Evolutionary conservation across 1,140 invertebrate genomes (phyloP), one percentile per base, ranked within the genome.

Genomic region (Mylabris phalerata): DNA sequence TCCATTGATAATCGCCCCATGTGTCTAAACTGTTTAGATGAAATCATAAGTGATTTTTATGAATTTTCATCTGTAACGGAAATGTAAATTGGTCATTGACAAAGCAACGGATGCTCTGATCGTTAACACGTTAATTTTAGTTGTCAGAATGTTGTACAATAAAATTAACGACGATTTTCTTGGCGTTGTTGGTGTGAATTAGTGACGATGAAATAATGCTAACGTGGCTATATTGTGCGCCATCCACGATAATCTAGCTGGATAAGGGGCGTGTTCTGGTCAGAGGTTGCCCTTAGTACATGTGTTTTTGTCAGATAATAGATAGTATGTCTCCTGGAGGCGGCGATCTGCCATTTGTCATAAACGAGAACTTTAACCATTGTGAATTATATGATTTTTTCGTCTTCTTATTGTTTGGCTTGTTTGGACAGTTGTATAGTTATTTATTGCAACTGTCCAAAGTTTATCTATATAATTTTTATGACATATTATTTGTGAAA

Each of bases 281-380:
- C 59, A 63, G 55, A 61, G 64, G 57, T 63, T 59, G 51, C 50
- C 46, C 32, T 32, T 47, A 62, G 65, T 64, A 64, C 65, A 67
- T 67, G 65, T 67, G 65, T 67, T 67, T 67, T 67, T 67, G 65
- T 67, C 65, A 67, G 58, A 64, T 67, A 67, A 67, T 67, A 64
- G 65, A 67, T 67, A 67, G 65, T 67, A 67, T 67, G 64, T 67
- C 62, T 64, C 59, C 19, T 19, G 59, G 55, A 57, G 65, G 65
- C 65, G 65, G 57, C 50, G 57, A 48, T 47, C 55, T 55, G 60
- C 62, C 55, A 67, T 67, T 67, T 64, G 58, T 67, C 65, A 67
- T 64, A 67, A 67, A 50, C 57, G 59, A 55, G 48, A 64, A 61
- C 60, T 46, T 61, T 59, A 46, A 57, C 32, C 32, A 32, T 32